Evolutionary conservation across 2,113 vertebrate genomes (phyloP).

Genomic region (Psilopsiagon aymara): DNA sequence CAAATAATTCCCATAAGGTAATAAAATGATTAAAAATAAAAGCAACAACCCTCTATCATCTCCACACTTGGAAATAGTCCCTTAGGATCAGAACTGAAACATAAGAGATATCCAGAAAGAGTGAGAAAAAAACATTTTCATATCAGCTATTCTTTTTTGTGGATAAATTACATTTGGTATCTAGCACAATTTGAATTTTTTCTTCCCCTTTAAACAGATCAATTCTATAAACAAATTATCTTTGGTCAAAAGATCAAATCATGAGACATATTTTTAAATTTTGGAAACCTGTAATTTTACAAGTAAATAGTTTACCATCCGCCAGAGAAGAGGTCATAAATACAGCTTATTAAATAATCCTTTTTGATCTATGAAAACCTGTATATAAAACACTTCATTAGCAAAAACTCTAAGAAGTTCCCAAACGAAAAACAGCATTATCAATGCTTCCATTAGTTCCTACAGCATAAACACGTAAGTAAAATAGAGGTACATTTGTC

Average conservation of each 20-base stretch:
- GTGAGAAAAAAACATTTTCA: not conserved
- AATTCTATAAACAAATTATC: not conserved
- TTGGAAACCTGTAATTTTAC: not conserved
- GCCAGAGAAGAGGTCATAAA: not conserved
- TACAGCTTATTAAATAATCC: not conserved
- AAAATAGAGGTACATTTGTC: not conserved
- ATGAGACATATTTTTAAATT: not conserved
- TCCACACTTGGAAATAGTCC: not conserved
- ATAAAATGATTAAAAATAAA: not conserved
- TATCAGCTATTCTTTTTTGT: not conserved
- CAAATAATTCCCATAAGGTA: accelerated
- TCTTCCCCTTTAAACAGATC: not conserved
- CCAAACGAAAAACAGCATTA: not conserved
- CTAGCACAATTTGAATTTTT: not conserved
- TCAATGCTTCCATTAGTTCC: not conserved
- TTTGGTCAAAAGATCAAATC: not conserved
- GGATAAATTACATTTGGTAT: not conserved
- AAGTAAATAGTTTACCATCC: not conserved
- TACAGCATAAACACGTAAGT: not conserved
- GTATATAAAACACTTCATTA: not conserved
- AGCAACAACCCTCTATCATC: not conserved
- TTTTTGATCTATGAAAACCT: not conserved
- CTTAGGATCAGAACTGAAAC: not conserved
- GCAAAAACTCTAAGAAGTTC: not conserved
- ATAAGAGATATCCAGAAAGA: not conserved